phyloP scores from a whole-genome alignment of 2,113 vertebrate species.

The Salvelinus namaycush region DNA sequence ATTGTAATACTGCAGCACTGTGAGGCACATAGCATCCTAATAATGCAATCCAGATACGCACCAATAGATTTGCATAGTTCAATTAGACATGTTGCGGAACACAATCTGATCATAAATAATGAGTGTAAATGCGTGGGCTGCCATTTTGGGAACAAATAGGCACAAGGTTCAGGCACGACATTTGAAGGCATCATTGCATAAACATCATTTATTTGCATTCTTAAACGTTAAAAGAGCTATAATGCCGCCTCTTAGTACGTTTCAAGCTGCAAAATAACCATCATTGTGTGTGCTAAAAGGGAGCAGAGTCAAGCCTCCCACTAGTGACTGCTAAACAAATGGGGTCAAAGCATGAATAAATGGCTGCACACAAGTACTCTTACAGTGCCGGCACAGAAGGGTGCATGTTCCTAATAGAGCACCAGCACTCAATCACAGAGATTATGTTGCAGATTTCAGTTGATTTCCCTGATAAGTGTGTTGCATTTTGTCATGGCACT shows the following conservation, averaged over 20 bases:
- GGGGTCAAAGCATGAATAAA: conserved; percentile 27
- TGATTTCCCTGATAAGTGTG: not conserved
- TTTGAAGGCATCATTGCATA: conserved; percentile 14
- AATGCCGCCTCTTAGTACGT: conserved; percentile 11
- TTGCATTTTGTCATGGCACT: not conserved
- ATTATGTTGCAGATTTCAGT: not conserved
- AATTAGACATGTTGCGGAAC: not conserved
- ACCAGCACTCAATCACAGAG: not conserved
- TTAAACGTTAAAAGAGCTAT: conserved; percentile 9
- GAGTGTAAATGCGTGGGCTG: conserved; percentile 6
- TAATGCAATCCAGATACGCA: not conserved
- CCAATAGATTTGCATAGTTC: conserved; percentile 1
- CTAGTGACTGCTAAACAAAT: conserved; percentile 23
- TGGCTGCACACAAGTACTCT: conserved; percentile 9
- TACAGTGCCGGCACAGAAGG: not conserved
- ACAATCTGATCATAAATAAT: conserved; percentile 4
- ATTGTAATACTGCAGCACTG: too few relatives aligned
- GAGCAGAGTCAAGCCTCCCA: conserved; percentile 31
- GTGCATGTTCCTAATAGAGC: conserved; percentile 20
- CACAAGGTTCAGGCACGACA: not conserved
- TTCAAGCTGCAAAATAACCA: conserved; percentile 29
- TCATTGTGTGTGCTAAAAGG: conserved; percentile 35
- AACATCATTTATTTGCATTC: conserved; percentile 20
- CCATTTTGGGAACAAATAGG: not conserved
- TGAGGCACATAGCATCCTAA: too few relatives aligned